Evolutionary conservation across 2,797 vertebrate genomes (phyloP).

Genomic region (Thripadectes ignobilis): DNA sequence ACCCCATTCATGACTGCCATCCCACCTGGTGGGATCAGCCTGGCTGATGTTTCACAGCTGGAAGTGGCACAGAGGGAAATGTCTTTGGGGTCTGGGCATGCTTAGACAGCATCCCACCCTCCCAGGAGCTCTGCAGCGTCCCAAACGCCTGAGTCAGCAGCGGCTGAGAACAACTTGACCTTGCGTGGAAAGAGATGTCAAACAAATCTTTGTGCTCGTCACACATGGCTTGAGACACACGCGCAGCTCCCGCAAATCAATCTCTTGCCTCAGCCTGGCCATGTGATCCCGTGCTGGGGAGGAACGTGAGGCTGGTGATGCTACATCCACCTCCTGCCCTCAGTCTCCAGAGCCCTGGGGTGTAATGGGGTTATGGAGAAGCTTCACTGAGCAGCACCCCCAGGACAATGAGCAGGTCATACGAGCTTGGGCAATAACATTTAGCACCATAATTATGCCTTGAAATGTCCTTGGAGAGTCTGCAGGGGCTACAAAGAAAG

Average conservation of each 20-base stretch:
- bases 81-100: background rate
- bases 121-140: background rate
- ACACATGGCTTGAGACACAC: background rate
- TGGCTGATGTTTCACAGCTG: background rate
- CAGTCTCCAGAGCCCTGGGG: rapidly evolving
- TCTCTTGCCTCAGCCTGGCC: background rate
- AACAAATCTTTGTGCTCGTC: constrained; percentile 39
- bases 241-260: background rate
- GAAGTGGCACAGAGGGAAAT: background rate
- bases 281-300: background rate
- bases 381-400: constrained; percentile 2
- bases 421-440: background rate
- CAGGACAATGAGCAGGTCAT: rapidly evolving
- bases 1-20: rapidly evolving
- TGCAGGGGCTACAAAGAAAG: background rate
- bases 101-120: background rate
- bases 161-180: background rate
- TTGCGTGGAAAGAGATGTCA: constrained; percentile 42
- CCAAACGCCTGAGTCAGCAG: background rate
- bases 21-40: background rate
- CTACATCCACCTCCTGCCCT: background rate
- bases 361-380: background rate
- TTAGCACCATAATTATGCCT: background rate
- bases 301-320: rapidly evolving
- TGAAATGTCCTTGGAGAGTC: background rate